phyloP scores from a whole-genome alignment of 1,140 invertebrate genomes.

The Macrosteles quadrilineatus region DNA sequence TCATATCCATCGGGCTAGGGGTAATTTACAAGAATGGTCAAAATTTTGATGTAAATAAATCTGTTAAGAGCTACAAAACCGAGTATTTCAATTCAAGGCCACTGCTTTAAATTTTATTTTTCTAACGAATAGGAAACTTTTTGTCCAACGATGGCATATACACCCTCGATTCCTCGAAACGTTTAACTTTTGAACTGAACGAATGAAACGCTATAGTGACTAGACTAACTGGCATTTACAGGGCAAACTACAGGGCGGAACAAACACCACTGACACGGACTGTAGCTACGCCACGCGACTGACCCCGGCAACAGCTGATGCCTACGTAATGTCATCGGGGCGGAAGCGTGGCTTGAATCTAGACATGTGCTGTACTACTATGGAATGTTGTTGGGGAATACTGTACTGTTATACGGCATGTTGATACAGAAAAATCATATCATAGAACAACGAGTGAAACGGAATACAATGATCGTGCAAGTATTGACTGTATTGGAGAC shows the following conservation, averaged over 20 bases:
- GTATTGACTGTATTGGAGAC: background rate
- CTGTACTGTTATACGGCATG: conserved; percentile 16
- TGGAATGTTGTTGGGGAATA: conserved; percentile 16
- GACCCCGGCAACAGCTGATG: background rate
- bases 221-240: conserved; percentile 29
- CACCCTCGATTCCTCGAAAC: background rate
- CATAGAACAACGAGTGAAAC: background rate
- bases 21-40: conserved; percentile 27
- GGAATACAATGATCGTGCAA: conserved; percentile 10
- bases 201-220: conserved; percentile 12
- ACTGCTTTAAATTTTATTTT: conserved; percentile 22
- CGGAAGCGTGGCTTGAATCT: background rate
- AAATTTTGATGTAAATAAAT: conserved; percentile 30
- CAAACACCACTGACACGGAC: background rate
- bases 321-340: background rate
- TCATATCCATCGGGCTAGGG: conserved; percentile 6
- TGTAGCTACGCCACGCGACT: background rate
- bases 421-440: conserved; percentile 13
- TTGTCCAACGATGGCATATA: conserved; percentile 16
- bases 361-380: conserved; percentile 21
- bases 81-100: conserved; percentile 22
- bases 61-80: background rate
- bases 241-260: background rate
- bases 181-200: background rate
- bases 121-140: conserved; percentile 22